Evolutionary conservation across 2,888 invertebrate genomes (phyloP), one percentile per base, ranked within the genome.

Genomic region (Latrodectus hesperus): DNA sequence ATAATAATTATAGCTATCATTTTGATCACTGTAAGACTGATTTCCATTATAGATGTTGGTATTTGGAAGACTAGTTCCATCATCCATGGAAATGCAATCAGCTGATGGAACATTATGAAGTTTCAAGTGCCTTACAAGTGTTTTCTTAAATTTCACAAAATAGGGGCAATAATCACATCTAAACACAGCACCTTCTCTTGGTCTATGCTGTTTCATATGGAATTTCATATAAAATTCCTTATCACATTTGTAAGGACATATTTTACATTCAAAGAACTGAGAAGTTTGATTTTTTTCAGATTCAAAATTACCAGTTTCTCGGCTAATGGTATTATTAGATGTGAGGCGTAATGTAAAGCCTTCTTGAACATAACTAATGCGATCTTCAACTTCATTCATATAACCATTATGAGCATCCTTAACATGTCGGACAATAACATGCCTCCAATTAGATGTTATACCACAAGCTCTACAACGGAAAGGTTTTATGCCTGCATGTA

Each of bases 111-210:
- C 73, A 55, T 68, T 73, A 51, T 96, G 96, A 17, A 95, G 92
- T 87, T 93, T 92, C 74, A 95, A 93, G 92, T 96, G 96, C 90
- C 95, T 94, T 79, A 94, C 92, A 52, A 96, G 93, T 90, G 92
- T 94, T 77, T 94, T 94, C 78, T 88, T 89, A n/a, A 89, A 89
- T 70, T 89, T 90, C 0, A 90, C 90, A 68, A 81, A 96, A 92
- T 94, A 97, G 0, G 96, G 95, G 91, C 97, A 97, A 91, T 95
- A 95, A 90, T 94, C 95, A 92, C 97, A 97, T 92, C 96, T 96
- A 91, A 95, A 95, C 90, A 95, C 94, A 71, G 95, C 95, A 84
- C 94, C 94, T 65, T 89, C 89, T 92, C 87, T 93, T 91, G 95
- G 94, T 77, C 94, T 94, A 92, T 97, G 96, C 90, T 95, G 95